Base-by-base conservation (phyloP, 2,888 invertebrate genomes). In the Neocrepidodera transversa region DNA sequence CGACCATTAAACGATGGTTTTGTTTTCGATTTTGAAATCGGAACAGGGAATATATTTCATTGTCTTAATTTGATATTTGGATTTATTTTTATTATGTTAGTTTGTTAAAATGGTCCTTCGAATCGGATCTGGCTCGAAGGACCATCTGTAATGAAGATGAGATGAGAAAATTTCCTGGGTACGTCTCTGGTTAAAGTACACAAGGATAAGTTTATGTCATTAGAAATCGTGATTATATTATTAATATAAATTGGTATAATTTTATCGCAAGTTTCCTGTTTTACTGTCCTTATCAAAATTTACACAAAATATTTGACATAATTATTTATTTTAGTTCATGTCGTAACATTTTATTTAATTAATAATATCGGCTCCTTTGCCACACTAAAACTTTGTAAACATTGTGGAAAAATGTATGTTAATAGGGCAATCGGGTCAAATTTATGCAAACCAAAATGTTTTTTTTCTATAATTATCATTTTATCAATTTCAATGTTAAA, bases 251-350 rank as follows among this genome's bases (percentile, higher is more conserved):
- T 50, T 50, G 36, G 50, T 26, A 50, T 28, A 16, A n/a, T 50
- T n/a, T 49, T 50, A 50, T 50, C 50, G 16, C 16, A 38, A 35
- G 28, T 50, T 50, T 50, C 50, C 50, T 50, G 50, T 10, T 38
- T 38, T n/a, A 50, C 6, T 11, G 14, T n/a, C 35, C 13, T 50
- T 50, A 50, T 50, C 50, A n/a, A 35, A 13, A 35, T 48, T 32
- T 48, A 35, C n/a, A 40, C 7, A 40, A 40, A n/a, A 40, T 16
- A 40, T 11, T 35, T 35, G 11, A 35, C 13, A 30, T 30, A 30
- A 30, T 30, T 30, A 30, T 30, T 30, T 30, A 30, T 35, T 35
- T n/a, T 40, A 17, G 18, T 17, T 17, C 17, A 40, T 40, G 7
- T 18, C 40, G 40, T 40, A 16, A 40, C 40, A 40, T 10, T 11